Conservation (phyloP, 2,113 vertebrate species). For the Mastomys natalensis region DNA sequence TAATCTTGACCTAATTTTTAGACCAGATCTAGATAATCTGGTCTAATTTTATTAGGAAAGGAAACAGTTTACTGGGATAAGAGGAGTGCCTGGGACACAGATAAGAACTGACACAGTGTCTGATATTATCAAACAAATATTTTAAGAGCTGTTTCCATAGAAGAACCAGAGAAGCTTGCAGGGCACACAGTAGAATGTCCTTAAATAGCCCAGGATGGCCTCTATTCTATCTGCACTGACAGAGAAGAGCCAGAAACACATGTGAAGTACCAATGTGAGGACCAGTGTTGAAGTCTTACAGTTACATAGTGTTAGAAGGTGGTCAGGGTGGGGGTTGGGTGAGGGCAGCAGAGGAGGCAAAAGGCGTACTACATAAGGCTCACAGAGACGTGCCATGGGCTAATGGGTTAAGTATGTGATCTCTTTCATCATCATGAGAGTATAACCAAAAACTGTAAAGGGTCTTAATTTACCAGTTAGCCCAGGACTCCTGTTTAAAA, state of each 20-base stretch:
- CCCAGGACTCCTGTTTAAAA: background rate
- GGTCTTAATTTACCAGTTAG: background rate
- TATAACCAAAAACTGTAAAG: background rate
- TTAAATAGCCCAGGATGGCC: background rate
- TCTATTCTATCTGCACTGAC: background rate
- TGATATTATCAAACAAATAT: background rate
- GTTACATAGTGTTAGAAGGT: background rate
- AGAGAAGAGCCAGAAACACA: background rate
- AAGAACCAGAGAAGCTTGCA: background rate
- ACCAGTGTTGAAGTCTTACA: background rate
- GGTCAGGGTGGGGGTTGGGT: background rate
- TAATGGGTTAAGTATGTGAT: background rate
- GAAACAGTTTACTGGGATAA: background rate
- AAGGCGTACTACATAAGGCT: background rate
- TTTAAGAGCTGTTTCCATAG: background rate
- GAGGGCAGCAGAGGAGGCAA: background rate
- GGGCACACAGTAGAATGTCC: background rate
- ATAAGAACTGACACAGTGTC: background rate
- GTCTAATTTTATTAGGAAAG: slow-evolving; percentile 12
- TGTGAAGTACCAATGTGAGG: background rate
- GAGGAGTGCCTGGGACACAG: background rate
- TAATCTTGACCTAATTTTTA: background rate
- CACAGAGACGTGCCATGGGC: background rate
- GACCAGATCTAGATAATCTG: background rate
- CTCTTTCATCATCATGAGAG: slow-evolving; percentile 12